A percentile compares a stretch with the other conserved stretches of the same genome.
These are phyloP conservation scores for Leptinotarsa rubiginosa DNA, from an alignment of 2,888 invertebrate species.

Conservation along the genomic window DNA sequence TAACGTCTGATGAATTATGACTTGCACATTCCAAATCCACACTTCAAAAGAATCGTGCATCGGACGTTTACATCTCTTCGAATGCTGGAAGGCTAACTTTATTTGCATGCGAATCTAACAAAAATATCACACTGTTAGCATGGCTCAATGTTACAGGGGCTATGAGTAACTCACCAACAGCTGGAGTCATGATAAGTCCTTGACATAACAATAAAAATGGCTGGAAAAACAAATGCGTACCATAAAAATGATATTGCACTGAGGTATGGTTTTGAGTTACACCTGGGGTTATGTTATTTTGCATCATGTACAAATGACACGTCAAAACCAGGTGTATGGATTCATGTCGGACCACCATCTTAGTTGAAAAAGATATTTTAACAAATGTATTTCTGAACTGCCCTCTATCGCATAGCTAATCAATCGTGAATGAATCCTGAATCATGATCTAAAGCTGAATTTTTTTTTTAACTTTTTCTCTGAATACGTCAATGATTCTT, in stretches of 20 bases:
- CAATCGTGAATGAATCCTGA: no score
- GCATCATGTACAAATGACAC: no score
- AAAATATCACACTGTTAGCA: constrained; percentile 9
- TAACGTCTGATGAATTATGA: constrained; percentile 24
- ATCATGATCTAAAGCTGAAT: no score
- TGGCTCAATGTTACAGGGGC: background rate
- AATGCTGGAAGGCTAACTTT: constrained; percentile 1
- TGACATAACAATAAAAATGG: constrained; percentile 8
- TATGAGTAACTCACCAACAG: constrained; percentile 14
- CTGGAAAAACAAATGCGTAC: no score
- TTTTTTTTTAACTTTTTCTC: no score
- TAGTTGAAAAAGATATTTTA: no score
- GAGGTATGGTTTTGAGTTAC: background rate
- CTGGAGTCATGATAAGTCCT: background rate
- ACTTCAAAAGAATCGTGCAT: constrained; percentile 25
- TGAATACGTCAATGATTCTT: no score
- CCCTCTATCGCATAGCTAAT: no score
- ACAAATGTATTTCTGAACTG: no score
- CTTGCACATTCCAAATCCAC: constrained; percentile 20
- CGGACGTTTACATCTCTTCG: constrained; percentile 2
- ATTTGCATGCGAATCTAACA: constrained; percentile 18
- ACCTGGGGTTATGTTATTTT: no score
- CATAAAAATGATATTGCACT: background rate
- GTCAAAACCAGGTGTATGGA: no score
- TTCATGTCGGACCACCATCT: no score